phyloP scores from a whole-genome alignment of 2,888 invertebrate genomes.

The Drosophila paramelanica region DNA sequence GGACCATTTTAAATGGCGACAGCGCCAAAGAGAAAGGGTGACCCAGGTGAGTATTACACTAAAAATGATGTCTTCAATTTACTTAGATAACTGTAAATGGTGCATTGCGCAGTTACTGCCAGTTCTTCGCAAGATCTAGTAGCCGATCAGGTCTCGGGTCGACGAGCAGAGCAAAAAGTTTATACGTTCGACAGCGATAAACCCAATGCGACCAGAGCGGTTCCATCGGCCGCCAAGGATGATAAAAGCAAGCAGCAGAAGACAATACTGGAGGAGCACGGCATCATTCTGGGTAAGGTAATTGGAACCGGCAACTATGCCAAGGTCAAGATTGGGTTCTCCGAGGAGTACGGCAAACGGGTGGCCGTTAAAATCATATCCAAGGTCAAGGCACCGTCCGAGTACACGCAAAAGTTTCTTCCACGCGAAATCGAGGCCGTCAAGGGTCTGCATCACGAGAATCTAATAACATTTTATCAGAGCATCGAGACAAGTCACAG shows the following conservation, averaged over 20 bases:
- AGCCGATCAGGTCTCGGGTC: slow-evolving; percentile 61
- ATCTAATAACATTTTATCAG: slow-evolving; percentile 92
- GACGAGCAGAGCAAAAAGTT: slow-evolving; percentile 68
- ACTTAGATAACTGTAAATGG: too few relatives aligned
- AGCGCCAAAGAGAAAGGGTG: slow-evolving; percentile 66
- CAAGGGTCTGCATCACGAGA: slow-evolving; percentile 91
- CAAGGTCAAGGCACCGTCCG: slow-evolving; percentile 92
- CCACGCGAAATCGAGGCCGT: slow-evolving; percentile 94
- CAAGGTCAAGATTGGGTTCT: slow-evolving; percentile 91
- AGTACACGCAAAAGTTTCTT: slow-evolving; percentile 92
- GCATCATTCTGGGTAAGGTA: slow-evolving; percentile 90
- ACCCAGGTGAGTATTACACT: slow-evolving; percentile 36
- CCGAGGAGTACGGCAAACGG: slow-evolving; percentile 89
- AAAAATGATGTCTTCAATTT: background rate
- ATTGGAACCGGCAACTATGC: slow-evolving; percentile 94
- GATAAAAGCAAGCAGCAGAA: slow-evolving; percentile 73
- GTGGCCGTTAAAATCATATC: slow-evolving; percentile 94
- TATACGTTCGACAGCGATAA: slow-evolving; percentile 58
- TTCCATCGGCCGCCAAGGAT: slow-evolving; percentile 16
- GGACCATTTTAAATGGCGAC: slow-evolving; percentile 67
- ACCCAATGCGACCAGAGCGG: slow-evolving; percentile 6
- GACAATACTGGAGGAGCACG: slow-evolving; percentile 92
- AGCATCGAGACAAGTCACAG: slow-evolving; percentile 94
- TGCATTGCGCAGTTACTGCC: slow-evolving; percentile 19
- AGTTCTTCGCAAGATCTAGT: slow-evolving; percentile 67